Evolutionary conservation across 2,113 vertebrate species (phyloP).

Genomic region (Calidris pugnax): DNA sequence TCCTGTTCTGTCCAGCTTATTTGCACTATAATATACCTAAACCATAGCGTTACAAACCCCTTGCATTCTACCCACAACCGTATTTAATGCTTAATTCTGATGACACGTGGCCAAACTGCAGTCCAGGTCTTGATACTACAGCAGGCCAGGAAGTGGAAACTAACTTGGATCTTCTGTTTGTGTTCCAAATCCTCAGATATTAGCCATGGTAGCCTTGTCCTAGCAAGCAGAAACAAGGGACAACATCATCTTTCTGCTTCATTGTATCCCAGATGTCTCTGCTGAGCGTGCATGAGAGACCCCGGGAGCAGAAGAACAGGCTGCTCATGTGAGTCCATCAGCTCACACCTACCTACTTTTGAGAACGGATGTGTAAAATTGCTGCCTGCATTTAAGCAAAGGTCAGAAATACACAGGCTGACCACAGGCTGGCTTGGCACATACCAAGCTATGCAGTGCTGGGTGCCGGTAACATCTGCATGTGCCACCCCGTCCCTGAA

Average conservation of each 20-base stretch:
- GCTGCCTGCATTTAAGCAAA: not conserved
- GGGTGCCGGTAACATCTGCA: rapidly evolving
- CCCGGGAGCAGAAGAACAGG: not conserved
- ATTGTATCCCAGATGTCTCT: not conserved
- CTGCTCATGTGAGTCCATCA: not conserved
- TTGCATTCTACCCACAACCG: not conserved
- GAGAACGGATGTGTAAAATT: not conserved
- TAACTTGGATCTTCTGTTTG: not conserved
- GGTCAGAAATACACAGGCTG: not conserved
- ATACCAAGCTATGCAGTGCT: not conserved
- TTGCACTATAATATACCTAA: not conserved
- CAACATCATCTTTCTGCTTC: not conserved
- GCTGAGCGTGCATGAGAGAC: rapidly evolving
- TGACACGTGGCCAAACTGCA: not conserved
- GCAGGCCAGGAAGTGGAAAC: not conserved
- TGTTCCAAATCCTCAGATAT: not conserved
- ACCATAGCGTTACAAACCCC: not conserved
- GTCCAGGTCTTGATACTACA: not conserved
- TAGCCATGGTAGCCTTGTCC: not conserved
- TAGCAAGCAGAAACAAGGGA: not conserved
- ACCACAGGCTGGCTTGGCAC: rapidly evolving
- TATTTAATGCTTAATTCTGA: not conserved
- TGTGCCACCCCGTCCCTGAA: not conserved
- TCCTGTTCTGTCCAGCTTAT: not conserved
- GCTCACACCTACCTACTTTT: not conserved